phyloP scores from a whole-genome alignment of 2,113 vertebrate genomes.

The Agapornis roseicollis region DNA sequence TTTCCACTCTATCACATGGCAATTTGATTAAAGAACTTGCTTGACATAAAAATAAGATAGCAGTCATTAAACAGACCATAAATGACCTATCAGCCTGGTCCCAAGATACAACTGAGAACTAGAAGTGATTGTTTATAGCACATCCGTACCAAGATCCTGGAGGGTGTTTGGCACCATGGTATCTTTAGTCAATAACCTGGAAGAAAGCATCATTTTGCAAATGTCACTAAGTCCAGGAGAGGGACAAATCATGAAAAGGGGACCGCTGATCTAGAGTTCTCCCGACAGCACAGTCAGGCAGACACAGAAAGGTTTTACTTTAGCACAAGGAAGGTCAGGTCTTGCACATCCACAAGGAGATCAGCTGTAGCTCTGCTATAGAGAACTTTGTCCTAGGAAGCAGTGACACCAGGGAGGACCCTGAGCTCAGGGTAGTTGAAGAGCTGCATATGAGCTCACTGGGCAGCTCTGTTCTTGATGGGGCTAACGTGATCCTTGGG shows the following conservation, averaged over 20 bases:
- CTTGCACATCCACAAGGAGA: not conserved
- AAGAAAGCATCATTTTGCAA: not conserved
- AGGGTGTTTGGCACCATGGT: not conserved
- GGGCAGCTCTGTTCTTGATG: not conserved
- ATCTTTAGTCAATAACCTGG: not conserved
- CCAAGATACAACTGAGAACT: not conserved
- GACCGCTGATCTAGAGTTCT: not conserved
- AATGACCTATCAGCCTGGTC: not conserved
- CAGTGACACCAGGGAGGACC: not conserved
- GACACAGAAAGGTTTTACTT: not conserved
- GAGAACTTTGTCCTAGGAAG: not conserved
- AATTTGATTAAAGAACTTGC: constrained; percentile 18
- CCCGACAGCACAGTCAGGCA: not conserved
- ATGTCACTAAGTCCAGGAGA: not conserved
- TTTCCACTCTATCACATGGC: not conserved
- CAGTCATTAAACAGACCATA: not conserved
- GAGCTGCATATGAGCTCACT: not conserved
- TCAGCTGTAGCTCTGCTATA: not conserved
- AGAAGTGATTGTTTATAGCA: not conserved
- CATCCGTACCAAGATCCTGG: not conserved
- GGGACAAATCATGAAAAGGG: not conserved
- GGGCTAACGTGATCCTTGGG: not conserved
- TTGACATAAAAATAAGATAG: constrained; percentile 17
- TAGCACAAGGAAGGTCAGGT: not conserved
- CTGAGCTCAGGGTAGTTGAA: not conserved